Base-by-base conservation (phyloP, 2,113 vertebrate species). In the Pelodiscus sinensis region DNA sequence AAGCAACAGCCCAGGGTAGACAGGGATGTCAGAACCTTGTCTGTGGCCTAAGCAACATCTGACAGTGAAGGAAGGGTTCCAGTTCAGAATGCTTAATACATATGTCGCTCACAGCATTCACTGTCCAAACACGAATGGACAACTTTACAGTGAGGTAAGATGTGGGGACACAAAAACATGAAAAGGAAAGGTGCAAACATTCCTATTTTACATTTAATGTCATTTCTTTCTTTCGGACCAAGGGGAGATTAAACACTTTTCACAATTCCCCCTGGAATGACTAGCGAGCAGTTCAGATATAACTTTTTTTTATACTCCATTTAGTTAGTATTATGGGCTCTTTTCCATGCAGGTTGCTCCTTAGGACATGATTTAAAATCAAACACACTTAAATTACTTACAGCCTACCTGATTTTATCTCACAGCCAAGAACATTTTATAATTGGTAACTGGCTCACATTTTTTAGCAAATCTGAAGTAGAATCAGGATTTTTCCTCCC, bases 401-500 rank as follows among this genome's bases (percentile, higher is more conserved):
- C 16, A 92, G 62, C 50, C 50, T 78, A 85, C 58, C 22, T 87
- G 92, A 90, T 90, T 93, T 92, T 90, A 87, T 90, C 90, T 95
- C 88, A 85, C 92, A 90, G 31, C 84, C 85, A 96, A 21, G 62
- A 75, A 89, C 31, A 35, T 58, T 90, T 91, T 80, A 60, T 84
- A 94, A 90, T 90, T 92, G 87, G 85, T 51, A 60, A 50, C 50
- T 90, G 16, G 19, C 80, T 90, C 75, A 51, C 80, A 82, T 51
- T 56, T 94, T 94, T 92, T 68, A 90, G 60, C 50, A 96, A 95
- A 92, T 89, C 89, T 79, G 52, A 90, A 84, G 85, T 79, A 90
- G 60, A 94, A 95, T 92, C 81, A 89, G 65, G 85, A 88, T 27
- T 78, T 91, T 52, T 80, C 3, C 2, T 19, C 25, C 68, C 87